Evolutionary conservation across 2,797 vertebrate species (phyloP), one percentile per base, ranked within the genome.

Genomic region (Paedocypris micromegethes): DNA sequence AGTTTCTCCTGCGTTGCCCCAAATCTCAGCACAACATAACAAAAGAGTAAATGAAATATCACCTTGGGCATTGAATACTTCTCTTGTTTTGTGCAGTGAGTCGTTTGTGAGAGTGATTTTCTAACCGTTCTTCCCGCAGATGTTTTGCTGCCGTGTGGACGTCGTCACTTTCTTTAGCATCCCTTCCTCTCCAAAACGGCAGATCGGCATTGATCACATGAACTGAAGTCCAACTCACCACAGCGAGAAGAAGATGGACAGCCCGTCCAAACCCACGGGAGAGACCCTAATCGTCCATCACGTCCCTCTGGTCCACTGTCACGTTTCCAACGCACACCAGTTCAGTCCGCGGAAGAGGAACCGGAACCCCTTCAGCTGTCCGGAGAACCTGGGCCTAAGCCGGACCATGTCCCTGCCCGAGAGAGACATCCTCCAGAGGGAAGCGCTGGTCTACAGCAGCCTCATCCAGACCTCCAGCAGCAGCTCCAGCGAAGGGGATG

Each of bases 201-300:
- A 78, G 54, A 71, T 73, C 69, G 66, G 72, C 68, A 50, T 66
- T 55, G 64, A 52, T 49, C 38, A 64, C 51, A 74, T 88, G 78
- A 90, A 53, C 71, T 80, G 46, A 61, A 68, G 52, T 2, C n/a
- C 44, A 7, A 44, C 49, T 60, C 54, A 48, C 45, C 40, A 6
- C 65, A 53, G 8, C 45, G 53, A 52, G 49, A 46, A 72, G 58
- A 88, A 71, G 82, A 98, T 98, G 96, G 93, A 93, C 91, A 93
- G 93, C 88, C 86, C 93, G 50, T 91, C 91, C 4, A 95, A 97
- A 80, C 89, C 97, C 81, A 86, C 93, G 37, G 95, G 95, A 41
- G 96, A 99, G 84, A 96, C 96, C 0, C 87, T 98, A 81, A 95
- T 99, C 6, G 96, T 99, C 75, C 96, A 96, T 81, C 96, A 98